Percentiles rank a stretch among this genome's conserved stretches.
These are phyloP conservation scores for Leptoteleia sp. DNA, from an alignment of 1,140 invertebrate species.

Conservation along the genomic window DNA sequence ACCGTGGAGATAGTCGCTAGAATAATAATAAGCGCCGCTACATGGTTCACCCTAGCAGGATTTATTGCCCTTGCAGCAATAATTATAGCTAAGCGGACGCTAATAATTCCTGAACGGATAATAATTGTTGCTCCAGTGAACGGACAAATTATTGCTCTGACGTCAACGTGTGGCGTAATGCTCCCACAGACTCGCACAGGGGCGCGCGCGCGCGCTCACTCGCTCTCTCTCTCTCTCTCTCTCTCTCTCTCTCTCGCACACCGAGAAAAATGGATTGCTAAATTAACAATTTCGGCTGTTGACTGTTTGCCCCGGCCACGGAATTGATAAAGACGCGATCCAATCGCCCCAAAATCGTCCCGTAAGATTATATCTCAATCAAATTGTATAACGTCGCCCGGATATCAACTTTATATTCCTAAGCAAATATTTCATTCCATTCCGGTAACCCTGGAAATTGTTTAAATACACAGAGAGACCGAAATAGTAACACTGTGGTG, in stretches of 20 bases:
- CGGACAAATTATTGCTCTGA: conserved; percentile 67
- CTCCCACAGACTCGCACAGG: conserved; percentile 52
- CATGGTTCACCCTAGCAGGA: conserved; percentile 63
- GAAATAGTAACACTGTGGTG: no score
- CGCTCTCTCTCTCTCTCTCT: no score
- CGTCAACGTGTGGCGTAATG: conserved; percentile 62
- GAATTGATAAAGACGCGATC: conserved; percentile 30
- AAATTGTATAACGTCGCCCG: no score
- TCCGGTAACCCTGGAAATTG: no score
- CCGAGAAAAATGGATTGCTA: conserved; percentile 47
- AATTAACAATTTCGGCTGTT: conserved; percentile 51
- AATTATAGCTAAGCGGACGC: conserved; percentile 69
- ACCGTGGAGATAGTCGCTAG: conserved; percentile 64
- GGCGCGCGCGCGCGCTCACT: conserved; percentile 22
- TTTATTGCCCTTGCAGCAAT: conserved; percentile 69
- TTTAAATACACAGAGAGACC: no score
- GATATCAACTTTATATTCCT: no score
- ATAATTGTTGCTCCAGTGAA: conserved; percentile 68
- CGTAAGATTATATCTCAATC: no score
- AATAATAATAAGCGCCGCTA: conserved; percentile 68
- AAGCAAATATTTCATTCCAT: no score
- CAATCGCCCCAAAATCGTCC: no score
- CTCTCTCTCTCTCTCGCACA: conserved; percentile 38
- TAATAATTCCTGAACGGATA: conserved; percentile 69
- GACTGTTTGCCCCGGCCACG: conserved; percentile 5